These are phyloP conservation scores for Pandemis corylana DNA, from an alignment of 2,888 invertebrate species.

Conservation along the genomic window DNA sequence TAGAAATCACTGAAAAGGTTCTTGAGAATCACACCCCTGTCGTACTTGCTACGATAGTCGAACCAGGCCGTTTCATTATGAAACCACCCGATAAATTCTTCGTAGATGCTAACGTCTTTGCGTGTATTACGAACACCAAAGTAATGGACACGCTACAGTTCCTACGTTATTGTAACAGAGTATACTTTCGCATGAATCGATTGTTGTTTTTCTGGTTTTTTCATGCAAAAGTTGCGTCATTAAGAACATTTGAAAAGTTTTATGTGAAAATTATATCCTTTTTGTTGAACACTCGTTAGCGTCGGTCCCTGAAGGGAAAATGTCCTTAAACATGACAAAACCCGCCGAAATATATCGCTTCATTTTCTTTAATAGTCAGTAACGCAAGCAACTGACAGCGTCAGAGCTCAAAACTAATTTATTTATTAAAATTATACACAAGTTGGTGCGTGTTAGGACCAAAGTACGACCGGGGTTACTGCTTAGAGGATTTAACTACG, in stretches of 20 bases:
- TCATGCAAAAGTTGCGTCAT: slow-evolving; percentile 13
- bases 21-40: too few species aligned
- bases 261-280: slow-evolving; percentile 8
- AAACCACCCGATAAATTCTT: too few species aligned
- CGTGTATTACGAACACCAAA: background rate
- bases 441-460: too few species aligned
- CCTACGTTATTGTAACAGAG: background rate
- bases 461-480: too few species aligned
- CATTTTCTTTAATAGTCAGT: background rate
- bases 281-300: background rate
- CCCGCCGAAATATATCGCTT: background rate
- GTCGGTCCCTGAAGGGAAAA: background rate
- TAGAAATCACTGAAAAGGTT: too few species aligned
- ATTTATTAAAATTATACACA: background rate
- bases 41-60: too few species aligned
- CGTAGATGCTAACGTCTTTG: background rate
- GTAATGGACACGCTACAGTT: background rate
- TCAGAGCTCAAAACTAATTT: background rate
- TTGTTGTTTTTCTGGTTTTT: background rate
- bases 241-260: slow-evolving; percentile 14
- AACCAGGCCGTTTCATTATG: too few species aligned
- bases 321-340: background rate
- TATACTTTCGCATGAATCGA: background rate
- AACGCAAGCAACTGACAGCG: background rate
- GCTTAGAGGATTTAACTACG: too few species aligned